Conservation (phyloP, 2,888 invertebrate genomes). For the Caenorhabditis sp. region DNA sequence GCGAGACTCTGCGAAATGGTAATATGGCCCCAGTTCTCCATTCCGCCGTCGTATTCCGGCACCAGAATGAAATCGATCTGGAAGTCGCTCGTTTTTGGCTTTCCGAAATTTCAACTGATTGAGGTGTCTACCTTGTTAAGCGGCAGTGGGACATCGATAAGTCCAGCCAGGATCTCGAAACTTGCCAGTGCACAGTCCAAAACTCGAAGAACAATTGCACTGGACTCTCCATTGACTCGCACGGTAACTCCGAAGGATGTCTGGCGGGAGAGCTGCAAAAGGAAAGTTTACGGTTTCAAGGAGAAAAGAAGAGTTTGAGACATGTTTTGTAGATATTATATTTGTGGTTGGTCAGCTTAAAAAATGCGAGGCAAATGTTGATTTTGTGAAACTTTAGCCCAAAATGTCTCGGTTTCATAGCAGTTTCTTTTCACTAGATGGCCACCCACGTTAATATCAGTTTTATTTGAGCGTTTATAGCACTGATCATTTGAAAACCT, state of each 20-base stretch:
- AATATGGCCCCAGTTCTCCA: conserved; percentile 77
- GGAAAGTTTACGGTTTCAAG: not conserved
- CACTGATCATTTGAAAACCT: no score
- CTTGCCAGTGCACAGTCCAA: conserved; percentile 68
- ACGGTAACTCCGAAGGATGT: conserved; percentile 75
- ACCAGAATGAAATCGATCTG: conserved; percentile 74
- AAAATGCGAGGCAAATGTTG: no score
- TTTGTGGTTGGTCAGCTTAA: no score
- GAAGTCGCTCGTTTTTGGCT: no score
- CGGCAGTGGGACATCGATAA: conserved; percentile 70
- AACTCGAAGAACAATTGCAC: conserved; percentile 62
- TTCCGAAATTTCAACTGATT: no score
- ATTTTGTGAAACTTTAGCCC: no score
- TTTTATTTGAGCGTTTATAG: no score
- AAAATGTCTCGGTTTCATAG: no score
- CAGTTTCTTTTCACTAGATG: no score
- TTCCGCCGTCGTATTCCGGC: conserved; percentile 73
- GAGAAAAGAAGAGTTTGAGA: not conserved
- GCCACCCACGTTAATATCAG: no score
- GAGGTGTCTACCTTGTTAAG: conserved; percentile 67
- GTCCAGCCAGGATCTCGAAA: conserved; percentile 69
- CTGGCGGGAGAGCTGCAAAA: conserved; percentile 71
- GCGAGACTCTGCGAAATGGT: conserved; percentile 66
- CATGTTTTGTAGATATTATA: no score
- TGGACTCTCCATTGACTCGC: conserved; percentile 62